These are phyloP conservation scores for Ammodramus savannarum DNA, from an alignment of 2,113 vertebrate genomes.

Conservation along the genomic window DNA sequence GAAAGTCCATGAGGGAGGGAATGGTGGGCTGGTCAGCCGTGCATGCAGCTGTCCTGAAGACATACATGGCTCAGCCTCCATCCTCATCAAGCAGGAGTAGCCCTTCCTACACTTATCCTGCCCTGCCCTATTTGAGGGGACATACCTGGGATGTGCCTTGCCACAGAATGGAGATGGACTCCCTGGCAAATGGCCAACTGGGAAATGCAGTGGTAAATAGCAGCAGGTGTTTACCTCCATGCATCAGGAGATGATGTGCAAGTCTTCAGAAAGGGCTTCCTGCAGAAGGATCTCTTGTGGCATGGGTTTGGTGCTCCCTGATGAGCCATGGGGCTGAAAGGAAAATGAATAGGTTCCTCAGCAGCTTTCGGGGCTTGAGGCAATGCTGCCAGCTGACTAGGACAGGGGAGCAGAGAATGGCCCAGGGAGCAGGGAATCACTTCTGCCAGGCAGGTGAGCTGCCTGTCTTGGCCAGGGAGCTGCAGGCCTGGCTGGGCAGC, in stretches of 20 bases:
- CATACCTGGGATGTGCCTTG: background rate
- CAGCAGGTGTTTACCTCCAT: background rate
- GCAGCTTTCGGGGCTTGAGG: rapidly evolving
- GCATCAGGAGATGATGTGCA: background rate
- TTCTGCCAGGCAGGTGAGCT: rapidly evolving
- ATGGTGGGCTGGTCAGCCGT: rapidly evolving
- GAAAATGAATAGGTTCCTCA: background rate
- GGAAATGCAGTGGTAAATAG: background rate
- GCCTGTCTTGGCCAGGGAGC: background rate
- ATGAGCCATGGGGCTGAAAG: background rate
- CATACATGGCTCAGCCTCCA: background rate
- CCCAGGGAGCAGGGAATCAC: background rate
- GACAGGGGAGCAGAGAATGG: background rate
- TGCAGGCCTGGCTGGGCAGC: background rate
- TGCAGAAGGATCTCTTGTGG: background rate
- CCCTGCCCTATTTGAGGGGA: background rate
- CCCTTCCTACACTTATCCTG: background rate
- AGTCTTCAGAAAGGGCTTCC: background rate
- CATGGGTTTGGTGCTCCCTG: background rate
- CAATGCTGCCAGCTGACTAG: rapidly evolving
- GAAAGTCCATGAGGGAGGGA: background rate
- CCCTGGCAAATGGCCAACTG: background rate
- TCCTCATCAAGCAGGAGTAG: background rate
- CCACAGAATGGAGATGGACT: background rate
- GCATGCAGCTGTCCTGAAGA: background rate